These are phyloP conservation scores for Gasterosteus aculeatus DNA, from an alignment of 2,113 vertebrate genomes.

Conservation along the genomic window DNA sequence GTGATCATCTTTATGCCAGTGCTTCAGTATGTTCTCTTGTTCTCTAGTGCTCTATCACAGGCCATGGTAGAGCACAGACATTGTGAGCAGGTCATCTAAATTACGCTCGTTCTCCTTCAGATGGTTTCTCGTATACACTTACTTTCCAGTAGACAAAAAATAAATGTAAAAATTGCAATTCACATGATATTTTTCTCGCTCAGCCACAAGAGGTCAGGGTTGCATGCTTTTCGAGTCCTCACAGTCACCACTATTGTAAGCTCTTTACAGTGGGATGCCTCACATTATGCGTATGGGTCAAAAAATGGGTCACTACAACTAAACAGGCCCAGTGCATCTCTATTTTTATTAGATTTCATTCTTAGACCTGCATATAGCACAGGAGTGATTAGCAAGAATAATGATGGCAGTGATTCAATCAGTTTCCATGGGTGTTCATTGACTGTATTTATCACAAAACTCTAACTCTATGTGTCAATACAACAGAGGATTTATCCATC, in stretches of 20 bases:
- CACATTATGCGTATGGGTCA: background rate
- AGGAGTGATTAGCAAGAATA: background rate
- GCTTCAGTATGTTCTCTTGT: background rate
- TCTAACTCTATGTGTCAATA: too few species aligned
- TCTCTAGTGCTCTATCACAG: background rate
- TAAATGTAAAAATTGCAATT: background rate
- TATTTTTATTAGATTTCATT: background rate
- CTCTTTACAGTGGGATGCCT: background rate
- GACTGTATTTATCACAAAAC: background rate
- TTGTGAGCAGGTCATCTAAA: background rate
- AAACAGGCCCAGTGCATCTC: background rate
- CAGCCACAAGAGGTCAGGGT: slow-evolving; percentile 64
- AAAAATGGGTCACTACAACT: background rate
- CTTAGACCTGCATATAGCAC: background rate
- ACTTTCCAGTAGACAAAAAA: background rate
- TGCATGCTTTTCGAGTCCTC: slow-evolving; percentile 31
- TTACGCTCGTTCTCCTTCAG: background rate
- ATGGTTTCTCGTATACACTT: background rate
- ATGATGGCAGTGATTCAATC: background rate
- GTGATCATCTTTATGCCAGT: background rate
- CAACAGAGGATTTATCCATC: too few species aligned
- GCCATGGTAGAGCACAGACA: background rate
- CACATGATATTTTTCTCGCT: slow-evolving; percentile 3
- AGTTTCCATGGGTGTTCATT: background rate
- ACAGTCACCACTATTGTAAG: background rate